A percentile compares a stretch with the other conserved stretches of the same genome.
These are phyloP conservation scores for Drosophila melanica DNA, from an alignment of 1,140 invertebrate genomes.

Conservation along the genomic window DNA sequence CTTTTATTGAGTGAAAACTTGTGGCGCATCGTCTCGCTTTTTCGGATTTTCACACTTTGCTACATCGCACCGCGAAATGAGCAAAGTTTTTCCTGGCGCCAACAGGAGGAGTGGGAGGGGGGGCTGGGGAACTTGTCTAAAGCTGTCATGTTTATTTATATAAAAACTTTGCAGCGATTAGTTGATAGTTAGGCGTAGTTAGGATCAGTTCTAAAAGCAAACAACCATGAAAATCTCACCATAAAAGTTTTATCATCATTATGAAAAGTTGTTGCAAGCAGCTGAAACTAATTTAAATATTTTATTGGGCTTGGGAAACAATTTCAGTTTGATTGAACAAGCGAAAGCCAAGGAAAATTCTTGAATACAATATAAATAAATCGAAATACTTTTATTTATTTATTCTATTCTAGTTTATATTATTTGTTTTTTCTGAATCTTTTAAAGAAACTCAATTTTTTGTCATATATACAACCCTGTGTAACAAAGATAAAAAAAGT, in stretches of 20 bases:
- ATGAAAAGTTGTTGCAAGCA: neutral
- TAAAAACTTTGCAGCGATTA: conserved; percentile 40
- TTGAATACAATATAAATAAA: too few relatives aligned
- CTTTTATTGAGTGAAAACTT: conserved; percentile 39
- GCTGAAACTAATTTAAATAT: neutral
- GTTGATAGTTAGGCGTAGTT: conserved; percentile 32
- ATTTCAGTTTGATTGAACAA: neutral
- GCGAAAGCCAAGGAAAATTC: too few relatives aligned
- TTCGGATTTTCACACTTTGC: conserved; percentile 17
- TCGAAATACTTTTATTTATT: too few relatives aligned
- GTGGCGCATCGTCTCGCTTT: neutral
- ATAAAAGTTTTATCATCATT: conserved; percentile 17
- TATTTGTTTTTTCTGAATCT: neutral
- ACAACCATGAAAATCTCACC: conserved; percentile 9
- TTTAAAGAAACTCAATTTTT: neutral
- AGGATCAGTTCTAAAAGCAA: conserved; percentile 3
- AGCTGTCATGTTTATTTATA: conserved; percentile 47
- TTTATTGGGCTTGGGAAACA: conserved; percentile 1
- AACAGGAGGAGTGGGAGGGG: too few relatives aligned
- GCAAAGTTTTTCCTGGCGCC: conserved; percentile 41
- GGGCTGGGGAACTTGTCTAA: neutral
- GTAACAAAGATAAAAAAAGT: neutral
- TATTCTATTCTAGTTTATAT: too few relatives aligned
- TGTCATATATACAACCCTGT: neutral
- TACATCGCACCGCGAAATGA: conserved; percentile 30